phyloP scores from a whole-genome alignment of 2,797 vertebrate species.

The Premnoplex brunnescens region DNA sequence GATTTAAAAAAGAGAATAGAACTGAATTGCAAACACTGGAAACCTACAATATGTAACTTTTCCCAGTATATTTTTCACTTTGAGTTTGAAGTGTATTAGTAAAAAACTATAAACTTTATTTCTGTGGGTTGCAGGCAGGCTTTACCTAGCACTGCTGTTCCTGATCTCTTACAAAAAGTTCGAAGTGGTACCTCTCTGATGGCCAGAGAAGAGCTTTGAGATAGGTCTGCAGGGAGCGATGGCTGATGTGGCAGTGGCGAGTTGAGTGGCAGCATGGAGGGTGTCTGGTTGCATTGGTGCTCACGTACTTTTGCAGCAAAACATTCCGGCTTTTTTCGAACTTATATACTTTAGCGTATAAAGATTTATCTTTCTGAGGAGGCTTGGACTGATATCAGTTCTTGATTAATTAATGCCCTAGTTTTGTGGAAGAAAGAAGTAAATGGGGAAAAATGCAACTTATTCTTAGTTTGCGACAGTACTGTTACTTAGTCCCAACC shows the following conservation, averaged over 20 bases:
- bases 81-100: not conserved
- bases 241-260: not conserved
- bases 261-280: not conserved
- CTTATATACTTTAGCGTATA: not conserved
- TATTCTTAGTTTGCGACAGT: not conserved
- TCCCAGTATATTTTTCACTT: not conserved
- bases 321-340: rapidly evolving
- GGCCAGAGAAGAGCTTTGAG: not conserved
- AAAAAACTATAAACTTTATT: not conserved
- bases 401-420: not conserved
- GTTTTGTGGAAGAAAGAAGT: not conserved
- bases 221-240: rapidly evolving
- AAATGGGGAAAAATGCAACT: not conserved
- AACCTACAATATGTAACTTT: not conserved
- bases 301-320: not conserved
- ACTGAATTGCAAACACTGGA: not conserved
- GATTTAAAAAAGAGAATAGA: not conserved
- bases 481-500: not conserved
- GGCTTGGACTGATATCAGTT: not conserved
- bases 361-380: not conserved
- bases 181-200: not conserved
- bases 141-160: not conserved
- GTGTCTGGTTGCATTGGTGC: rapidly evolving
- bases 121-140: not conserved
- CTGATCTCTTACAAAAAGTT: not conserved